Evolutionary conservation across 2,797 vertebrate species (phyloP).

Genomic region (Tenualosa thibaudeaui): DNA sequence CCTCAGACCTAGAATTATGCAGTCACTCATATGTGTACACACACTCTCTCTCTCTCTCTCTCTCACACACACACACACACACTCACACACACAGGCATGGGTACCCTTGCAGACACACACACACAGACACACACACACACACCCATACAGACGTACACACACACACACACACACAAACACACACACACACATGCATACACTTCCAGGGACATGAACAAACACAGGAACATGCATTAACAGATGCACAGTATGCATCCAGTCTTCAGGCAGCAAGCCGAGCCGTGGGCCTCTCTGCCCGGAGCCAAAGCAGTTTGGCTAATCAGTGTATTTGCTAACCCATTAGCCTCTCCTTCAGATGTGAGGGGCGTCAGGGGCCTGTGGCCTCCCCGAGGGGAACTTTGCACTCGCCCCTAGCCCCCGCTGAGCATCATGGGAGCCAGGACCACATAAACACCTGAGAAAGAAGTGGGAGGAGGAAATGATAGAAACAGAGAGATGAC

Average conservation of each 20-base stretch:
- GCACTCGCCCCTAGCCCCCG: slow-evolving; percentile 56
- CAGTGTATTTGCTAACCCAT: slow-evolving; percentile 77
- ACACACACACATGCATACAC: neutral
- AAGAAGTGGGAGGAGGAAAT: neutral
- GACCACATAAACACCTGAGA: neutral
- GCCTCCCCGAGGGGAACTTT: slow-evolving; percentile 67
- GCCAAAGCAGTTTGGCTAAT: slow-evolving; percentile 67
- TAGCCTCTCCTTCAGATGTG: slow-evolving; percentile 72
- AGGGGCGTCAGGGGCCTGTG: slow-evolving; percentile 61
- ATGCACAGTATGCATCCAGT: neutral
- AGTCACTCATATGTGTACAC: slow-evolving; percentile 23
- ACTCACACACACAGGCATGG: neutral
- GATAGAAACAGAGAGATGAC: neutral
- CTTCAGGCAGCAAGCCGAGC: neutral
- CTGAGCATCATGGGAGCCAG: slow-evolving; percentile 20
- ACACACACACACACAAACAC: neutral
- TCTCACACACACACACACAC: neutral
- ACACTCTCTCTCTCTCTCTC: slow-evolving; percentile 6
- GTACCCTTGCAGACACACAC: neutral
- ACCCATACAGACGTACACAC: neutral
- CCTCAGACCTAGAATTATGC: neutral
- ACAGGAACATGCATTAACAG: neutral
- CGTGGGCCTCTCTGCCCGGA: slow-evolving; percentile 44
- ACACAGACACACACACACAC: neutral
- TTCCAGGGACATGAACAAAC: neutral